Conservation (phyloP, 2,113 vertebrate genomes). For the Pogonocichla stellata region DNA sequence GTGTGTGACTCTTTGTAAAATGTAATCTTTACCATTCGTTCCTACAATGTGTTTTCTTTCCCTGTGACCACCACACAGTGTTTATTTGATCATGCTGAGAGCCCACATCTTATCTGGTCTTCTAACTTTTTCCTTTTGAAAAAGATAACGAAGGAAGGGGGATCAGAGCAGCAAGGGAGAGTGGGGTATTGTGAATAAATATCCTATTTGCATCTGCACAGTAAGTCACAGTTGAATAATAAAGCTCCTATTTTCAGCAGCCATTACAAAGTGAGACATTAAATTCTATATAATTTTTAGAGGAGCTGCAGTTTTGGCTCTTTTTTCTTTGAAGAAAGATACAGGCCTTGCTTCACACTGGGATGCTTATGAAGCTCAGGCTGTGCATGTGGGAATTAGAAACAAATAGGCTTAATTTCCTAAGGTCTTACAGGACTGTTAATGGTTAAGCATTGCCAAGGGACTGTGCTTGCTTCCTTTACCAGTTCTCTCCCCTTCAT, state of each 20-base stretch:
- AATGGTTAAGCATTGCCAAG: slow-evolving; percentile 46
- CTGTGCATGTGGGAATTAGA: neutral
- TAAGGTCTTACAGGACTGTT: slow-evolving; percentile 2
- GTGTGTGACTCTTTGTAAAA: neutral
- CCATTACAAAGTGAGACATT: neutral
- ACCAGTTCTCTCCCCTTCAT: neutral
- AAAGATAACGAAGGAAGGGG: slow-evolving; percentile 26
- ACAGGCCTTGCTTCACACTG: neutral
- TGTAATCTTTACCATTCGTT: neutral
- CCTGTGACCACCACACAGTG: neutral
- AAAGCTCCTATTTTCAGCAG: neutral
- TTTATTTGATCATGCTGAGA: slow-evolving; percentile 61
- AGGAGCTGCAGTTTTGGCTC: neutral
- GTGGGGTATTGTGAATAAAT: slow-evolving; percentile 6
- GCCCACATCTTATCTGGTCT: slow-evolving; percentile 57
- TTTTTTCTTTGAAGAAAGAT: neutral
- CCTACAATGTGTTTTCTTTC: slow-evolving; percentile 33
- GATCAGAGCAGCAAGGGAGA: neutral
- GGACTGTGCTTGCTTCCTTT: neutral
- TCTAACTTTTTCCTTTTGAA: slow-evolving; percentile 61
- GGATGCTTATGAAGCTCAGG: neutral
- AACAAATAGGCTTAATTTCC: slow-evolving; percentile 37
- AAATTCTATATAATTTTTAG: slow-evolving; percentile 9
- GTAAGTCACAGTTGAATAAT: slow-evolving; percentile 22
- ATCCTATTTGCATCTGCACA: neutral